These are phyloP conservation scores for Thelaira solivaga DNA, from an alignment of 2,888 invertebrate genomes.

Conservation along the genomic window DNA sequence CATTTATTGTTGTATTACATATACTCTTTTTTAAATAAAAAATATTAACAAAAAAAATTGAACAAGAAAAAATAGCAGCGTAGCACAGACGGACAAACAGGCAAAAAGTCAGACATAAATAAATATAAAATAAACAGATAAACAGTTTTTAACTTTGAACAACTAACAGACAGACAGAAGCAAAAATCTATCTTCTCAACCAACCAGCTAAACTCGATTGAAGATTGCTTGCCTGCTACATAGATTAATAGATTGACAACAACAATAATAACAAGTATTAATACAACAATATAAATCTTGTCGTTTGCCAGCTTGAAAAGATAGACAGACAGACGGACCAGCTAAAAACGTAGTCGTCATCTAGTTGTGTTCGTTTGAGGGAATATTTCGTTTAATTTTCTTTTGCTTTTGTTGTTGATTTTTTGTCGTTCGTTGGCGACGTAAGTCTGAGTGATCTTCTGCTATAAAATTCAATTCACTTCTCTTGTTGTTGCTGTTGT, in stretches of 20 bases:
- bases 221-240: conserved; percentile 13
- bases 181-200: background rate
- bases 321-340: background rate
- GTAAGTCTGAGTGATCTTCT: conserved; percentile 60
- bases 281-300: conserved; percentile 22
- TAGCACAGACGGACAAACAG: background rate
- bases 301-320: conserved; percentile 26
- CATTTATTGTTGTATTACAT: too few species aligned
- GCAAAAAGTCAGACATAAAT: too few species aligned
- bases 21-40: too few species aligned
- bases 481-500: conserved; percentile 27
- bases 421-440: conserved; percentile 50
- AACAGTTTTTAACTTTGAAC: conserved; percentile 5
- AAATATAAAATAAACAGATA: conserved; percentile 27
- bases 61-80: background rate
- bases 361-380: background rate
- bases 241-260: conserved; percentile 20
- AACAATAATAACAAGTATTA: conserved; percentile 8
- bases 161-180: conserved; percentile 20
- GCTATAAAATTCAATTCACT: conserved; percentile 39
- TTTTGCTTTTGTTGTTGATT: background rate
- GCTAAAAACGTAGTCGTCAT: background rate
- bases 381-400: background rate
- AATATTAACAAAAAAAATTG: background rate
- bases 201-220: background rate